Evolutionary conservation across 2,113 vertebrate species (phyloP).

Genomic region (Pachycephala philippinensis): DNA sequence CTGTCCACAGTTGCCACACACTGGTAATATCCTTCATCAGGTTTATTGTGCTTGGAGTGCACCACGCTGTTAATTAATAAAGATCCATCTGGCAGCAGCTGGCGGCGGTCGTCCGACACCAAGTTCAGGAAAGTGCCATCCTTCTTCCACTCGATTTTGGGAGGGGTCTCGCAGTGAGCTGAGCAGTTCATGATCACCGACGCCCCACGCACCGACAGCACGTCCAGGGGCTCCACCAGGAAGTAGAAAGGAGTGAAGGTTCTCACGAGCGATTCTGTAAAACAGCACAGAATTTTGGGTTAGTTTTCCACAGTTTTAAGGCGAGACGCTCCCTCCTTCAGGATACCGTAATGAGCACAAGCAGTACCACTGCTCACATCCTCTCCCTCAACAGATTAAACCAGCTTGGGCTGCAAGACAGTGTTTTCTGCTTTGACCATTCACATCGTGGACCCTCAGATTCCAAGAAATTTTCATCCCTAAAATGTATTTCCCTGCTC

Average conservation of each 20-base stretch:
- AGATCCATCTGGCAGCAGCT: constrained; percentile 87
- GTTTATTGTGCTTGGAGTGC: constrained; percentile 97
- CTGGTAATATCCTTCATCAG: constrained; percentile 93
- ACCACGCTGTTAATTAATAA: constrained; percentile 85
- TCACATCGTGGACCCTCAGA: neutral
- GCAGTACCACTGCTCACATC: accelerated
- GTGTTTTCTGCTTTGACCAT: neutral
- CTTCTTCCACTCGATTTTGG: constrained; percentile 92
- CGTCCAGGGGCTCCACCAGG: constrained; percentile 85
- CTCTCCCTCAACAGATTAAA: accelerated
- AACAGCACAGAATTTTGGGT: neutral
- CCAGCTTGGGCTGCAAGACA: accelerated
- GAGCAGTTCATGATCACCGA: constrained; percentile 90
- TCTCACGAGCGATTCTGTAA: constrained; percentile 76
- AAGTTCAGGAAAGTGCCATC: constrained; percentile 91
- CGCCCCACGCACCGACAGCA: constrained; percentile 80
- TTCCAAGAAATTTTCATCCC: neutral
- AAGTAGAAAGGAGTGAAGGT: constrained; percentile 94
- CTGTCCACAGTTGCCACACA: constrained; percentile 93
- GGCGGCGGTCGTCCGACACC: constrained; percentile 86
- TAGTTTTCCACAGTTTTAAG: accelerated
- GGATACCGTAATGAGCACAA: accelerated
- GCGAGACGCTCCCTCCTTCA: accelerated
- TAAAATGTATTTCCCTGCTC: neutral
- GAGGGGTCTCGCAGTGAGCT: constrained; percentile 76